Percentiles rank a stretch among this genome's conserved stretches.
phyloP scores from a whole-genome alignment of 2,888 invertebrate species.

The Phrixothrix hirtus region DNA sequence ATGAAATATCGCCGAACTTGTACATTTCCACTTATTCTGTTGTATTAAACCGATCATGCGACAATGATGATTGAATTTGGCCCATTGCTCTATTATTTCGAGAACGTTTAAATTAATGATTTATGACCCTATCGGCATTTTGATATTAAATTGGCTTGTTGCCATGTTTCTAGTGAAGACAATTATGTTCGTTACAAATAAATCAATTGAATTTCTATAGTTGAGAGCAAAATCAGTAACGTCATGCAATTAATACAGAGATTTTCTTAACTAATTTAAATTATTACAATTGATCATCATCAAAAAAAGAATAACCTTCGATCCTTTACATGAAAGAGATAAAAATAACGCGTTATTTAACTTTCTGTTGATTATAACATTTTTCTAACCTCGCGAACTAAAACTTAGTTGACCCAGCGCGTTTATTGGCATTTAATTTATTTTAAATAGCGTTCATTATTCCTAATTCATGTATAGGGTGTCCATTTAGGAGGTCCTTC shows the following conservation, averaged over 20 bases:
- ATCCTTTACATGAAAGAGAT: no score
- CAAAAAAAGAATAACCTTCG: slow-evolving; percentile 6
- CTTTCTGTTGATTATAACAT: no score
- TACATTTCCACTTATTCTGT: slow-evolving; percentile 10
- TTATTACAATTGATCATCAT: slow-evolving; percentile 4
- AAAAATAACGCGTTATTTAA: no score
- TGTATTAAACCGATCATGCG: slow-evolving; percentile 1
- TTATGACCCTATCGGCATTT: slow-evolving; percentile 24
- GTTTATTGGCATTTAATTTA: no score
- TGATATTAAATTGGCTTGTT: slow-evolving; percentile 27
- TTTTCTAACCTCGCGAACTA: no score
- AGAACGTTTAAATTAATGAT: slow-evolving; percentile 14
- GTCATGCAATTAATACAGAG: slow-evolving; percentile 6
- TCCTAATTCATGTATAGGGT: no score
- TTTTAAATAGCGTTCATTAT: no score
- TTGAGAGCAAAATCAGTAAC: slow-evolving; percentile 1
- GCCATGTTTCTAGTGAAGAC: slow-evolving; percentile 19
- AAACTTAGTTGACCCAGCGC: no score
- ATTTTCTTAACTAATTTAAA: background rate
- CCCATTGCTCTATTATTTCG: slow-evolving; percentile 13
- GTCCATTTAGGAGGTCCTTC: no score
- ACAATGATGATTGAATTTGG: slow-evolving; percentile 13
- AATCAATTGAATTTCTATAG: slow-evolving; percentile 25
- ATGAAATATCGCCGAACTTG: slow-evolving; percentile 7
- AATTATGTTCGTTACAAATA: slow-evolving; percentile 18